A percentile compares a stretch with the other conserved stretches of the same genome.
These are phyloP conservation scores for Idris sp. DNA, from an alignment of 1,140 invertebrate species.

Conservation along the genomic window DNA sequence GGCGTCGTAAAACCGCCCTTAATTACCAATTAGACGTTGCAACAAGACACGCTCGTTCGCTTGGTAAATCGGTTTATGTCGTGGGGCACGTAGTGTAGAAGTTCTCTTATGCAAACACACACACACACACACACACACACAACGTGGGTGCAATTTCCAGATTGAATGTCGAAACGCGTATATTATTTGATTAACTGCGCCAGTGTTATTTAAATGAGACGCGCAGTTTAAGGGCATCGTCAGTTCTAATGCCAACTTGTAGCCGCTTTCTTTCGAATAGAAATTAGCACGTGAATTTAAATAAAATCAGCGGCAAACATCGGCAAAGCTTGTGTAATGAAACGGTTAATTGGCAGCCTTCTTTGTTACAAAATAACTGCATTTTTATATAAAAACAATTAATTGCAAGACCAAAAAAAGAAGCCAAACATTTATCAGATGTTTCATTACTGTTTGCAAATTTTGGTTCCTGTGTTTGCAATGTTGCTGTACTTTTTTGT, in stretches of 20 bases:
- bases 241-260: slow-evolving; percentile 17
- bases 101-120: slow-evolving; percentile 64
- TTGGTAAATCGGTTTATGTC: slow-evolving; percentile 74
- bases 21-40: slow-evolving; percentile 78
- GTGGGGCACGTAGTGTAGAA: slow-evolving; percentile 65
- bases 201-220: slow-evolving; percentile 47
- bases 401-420: no score
- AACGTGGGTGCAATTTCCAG: slow-evolving; percentile 52
- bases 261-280: slow-evolving; percentile 9
- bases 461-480: no score
- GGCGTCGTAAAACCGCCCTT: slow-evolving; percentile 73
- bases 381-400: no score
- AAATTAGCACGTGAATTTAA: slow-evolving; percentile 39
- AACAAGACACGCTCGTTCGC: slow-evolving; percentile 73
- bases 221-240: slow-evolving; percentile 28
- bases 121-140: no score
- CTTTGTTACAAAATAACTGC: no score
- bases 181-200: slow-evolving; percentile 46
- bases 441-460: no score
- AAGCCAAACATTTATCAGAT: no score
- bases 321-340: slow-evolving; percentile 13
- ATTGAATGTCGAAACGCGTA: slow-evolving; percentile 28
- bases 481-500: no score
- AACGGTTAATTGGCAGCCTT: slow-evolving; percentile 27
- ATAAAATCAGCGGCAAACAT: slow-evolving; percentile 17